phyloP scores from a whole-genome alignment of 2,113 vertebrate genomes.

The cattle (Bos taurus) region ARS-UCD2.0 NC_037334.1:19445501-19446000 shows the following conservation, averaged over 20 bases:
- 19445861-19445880: accelerated
- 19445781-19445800: neutral
- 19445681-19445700: neutral
- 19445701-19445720: neutral
- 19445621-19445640: neutral
- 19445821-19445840: neutral
- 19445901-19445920: too few relatives aligned
- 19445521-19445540: too few relatives aligned
- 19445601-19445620: accelerated
- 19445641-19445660: neutral
- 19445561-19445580: neutral
- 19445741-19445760: neutral
- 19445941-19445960: accelerated
- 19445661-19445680: accelerated
- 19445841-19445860: neutral
- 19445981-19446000: neutral
- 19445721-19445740: neutral
- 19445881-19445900: neutral
- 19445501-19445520: neutral
- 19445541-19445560: neutral
- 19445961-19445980: neutral
- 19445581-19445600: neutral
- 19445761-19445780: neutral
- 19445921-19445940: neutral
- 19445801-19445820: accelerated